Conservation (phyloP, 1,140 invertebrate genomes). For the Diprion similis region DNA sequence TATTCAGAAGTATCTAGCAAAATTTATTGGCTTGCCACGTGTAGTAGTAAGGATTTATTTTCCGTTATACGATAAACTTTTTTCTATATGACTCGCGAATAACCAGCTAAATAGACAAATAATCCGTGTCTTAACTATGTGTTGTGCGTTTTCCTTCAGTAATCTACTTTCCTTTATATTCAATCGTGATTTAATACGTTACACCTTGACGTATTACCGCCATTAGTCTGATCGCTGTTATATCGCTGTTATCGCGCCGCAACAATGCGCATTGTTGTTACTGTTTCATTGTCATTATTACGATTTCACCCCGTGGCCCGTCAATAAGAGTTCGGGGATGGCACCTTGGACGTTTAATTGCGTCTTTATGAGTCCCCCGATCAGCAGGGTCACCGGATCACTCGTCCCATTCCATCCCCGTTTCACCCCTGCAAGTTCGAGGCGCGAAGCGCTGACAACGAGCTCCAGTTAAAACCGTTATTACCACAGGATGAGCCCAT, state of each 20-base stretch:
- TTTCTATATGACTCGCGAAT: too few species aligned
- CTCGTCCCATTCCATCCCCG: not conserved
- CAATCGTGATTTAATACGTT: not conserved
- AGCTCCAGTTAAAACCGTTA: not conserved
- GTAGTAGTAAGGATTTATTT: too few species aligned
- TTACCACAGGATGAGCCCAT: conserved; percentile 3
- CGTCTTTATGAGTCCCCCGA: not conserved
- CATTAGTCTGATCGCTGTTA: too few species aligned
- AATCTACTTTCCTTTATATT: not conserved
- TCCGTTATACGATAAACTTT: too few species aligned
- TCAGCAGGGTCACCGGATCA: not conserved
- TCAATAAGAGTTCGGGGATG: not conserved
- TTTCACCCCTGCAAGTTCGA: not conserved
- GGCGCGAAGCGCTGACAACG: not conserved
- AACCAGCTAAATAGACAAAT: not conserved
- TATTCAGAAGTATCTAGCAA: too few species aligned
- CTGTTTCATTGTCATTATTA: too few species aligned
- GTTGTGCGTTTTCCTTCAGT: not conserved
- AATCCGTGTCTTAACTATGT: not conserved
- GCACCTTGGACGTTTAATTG: conserved; percentile 1
- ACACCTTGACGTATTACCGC: too few species aligned
- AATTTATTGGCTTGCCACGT: too few species aligned
- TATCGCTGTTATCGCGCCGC: too few species aligned
- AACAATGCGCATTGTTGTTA: too few species aligned
- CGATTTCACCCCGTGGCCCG: too few species aligned